These are phyloP conservation scores for Sarcophaga carnaria DNA, from an alignment of 2,888 invertebrate genomes.

Conservation along the genomic window DNA sequence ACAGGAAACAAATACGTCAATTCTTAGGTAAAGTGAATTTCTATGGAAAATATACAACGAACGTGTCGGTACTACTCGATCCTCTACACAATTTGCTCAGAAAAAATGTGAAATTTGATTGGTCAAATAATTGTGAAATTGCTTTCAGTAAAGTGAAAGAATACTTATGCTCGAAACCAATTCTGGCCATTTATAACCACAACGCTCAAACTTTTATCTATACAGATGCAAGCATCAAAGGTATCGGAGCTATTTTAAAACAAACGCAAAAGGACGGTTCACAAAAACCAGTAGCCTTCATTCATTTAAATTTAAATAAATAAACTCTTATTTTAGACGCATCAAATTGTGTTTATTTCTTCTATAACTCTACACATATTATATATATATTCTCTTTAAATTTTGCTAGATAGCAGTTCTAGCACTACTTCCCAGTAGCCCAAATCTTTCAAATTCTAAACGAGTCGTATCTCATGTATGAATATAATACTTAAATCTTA, in stretches of 20 bases:
- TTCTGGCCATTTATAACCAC: slow-evolving; percentile 67
- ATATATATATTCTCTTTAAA: too few species aligned
- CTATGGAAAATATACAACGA: slow-evolving; percentile 65
- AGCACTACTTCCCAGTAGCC: too few species aligned
- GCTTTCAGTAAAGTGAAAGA: slow-evolving; percentile 64
- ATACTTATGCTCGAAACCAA: slow-evolving; percentile 63
- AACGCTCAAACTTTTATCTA: slow-evolving; percentile 64
- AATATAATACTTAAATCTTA: too few species aligned
- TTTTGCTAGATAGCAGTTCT: too few species aligned
- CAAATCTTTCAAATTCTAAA: too few species aligned
- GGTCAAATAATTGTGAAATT: slow-evolving; percentile 65
- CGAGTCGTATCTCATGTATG: too few species aligned
- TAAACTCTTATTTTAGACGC: too few species aligned
- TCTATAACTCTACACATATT: too few species aligned
- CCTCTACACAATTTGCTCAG: slow-evolving; percentile 66
- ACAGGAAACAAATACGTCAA: slow-evolving; percentile 62
- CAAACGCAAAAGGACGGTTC: slow-evolving; percentile 62
- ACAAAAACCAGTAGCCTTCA: background rate
- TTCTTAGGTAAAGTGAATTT: slow-evolving; percentile 67
- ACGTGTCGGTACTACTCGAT: slow-evolving; percentile 65
- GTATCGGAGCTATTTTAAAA: slow-evolving; percentile 67
- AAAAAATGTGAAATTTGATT: slow-evolving; percentile 59
- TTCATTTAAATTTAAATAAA: too few species aligned
- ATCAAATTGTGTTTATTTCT: too few species aligned
- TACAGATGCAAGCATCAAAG: slow-evolving; percentile 66